Evolutionary conservation across 2,888 invertebrate species (phyloP), one percentile per base, ranked within the genome.

Genomic region (Caenorhabditis angaria): DNA sequence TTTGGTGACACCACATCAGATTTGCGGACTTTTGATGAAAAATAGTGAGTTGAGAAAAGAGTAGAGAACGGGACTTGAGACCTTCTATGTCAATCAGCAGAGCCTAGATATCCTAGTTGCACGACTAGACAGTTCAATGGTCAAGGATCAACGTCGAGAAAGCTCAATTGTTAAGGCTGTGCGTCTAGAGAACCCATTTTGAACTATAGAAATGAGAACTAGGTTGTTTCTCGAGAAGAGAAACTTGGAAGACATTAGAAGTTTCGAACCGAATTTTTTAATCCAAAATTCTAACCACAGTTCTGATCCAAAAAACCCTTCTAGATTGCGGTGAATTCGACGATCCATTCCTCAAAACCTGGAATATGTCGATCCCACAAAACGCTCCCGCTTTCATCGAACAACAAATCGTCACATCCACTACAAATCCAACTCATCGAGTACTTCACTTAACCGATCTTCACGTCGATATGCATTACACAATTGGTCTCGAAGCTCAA

Each of bases 401-500:
- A 6, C 75, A 77, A n/a, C 56, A 69, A 25, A 67, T 80, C 6
- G 77, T 79, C 27, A 2, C n/a, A n/a, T n/a, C 41, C 14, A 6
- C 76, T 1, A 76, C 76, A 6, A 79, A 75, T 22, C 81, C 82
- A 25, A 83, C 76, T 20, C 66, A 81, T 8, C 70, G 75, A 48
- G 82, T 82, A 2, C 74, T 84, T 5, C 84, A 84, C 29, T 70
- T 84, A 8, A 78, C 83, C 8, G 84, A 84, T 74, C 64, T 84
- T 14, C 84, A 84, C 62, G 64, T 84, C 27, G 84, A 84, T 59
- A 78, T 77, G 65, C 66, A 76, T 41, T 83, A 83, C 41, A 67
- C 65, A 2, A 29, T 54, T 0, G 77, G 77, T 29, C 35, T 65
- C 25, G 78, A 95, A 88, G 95, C 95, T 0, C 93, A 94, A 76